Evolutionary conservation across 2,797 vertebrate genomes (phyloP).

Genomic region (Chrosomus eos): DNA sequence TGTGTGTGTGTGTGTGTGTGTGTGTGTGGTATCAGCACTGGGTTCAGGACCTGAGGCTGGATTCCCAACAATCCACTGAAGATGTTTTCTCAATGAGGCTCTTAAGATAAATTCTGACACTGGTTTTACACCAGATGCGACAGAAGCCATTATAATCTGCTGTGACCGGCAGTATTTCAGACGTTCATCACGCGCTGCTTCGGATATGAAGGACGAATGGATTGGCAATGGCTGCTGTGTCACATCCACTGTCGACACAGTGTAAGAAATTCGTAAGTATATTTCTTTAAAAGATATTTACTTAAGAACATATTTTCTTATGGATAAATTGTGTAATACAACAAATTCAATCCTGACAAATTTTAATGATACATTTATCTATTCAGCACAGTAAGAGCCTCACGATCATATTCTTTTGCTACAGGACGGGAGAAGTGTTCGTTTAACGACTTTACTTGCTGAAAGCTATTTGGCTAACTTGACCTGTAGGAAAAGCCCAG

Average conservation of each 20-base stretch:
- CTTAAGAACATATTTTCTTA: neutral
- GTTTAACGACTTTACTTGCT: neutral
- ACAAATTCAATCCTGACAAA: no score
- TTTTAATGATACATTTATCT: neutral
- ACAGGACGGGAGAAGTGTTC: neutral
- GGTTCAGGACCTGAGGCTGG: neutral
- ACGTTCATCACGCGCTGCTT: no score
- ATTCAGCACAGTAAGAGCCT: no score
- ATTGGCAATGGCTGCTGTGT: neutral
- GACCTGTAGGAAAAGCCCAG: neutral
- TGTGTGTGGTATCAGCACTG: neutral
- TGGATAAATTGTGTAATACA: no score
- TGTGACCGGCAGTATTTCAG: no score
- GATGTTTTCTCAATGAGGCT: neutral
- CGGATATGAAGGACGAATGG: neutral
- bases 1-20: slow-evolving; percentile 16
- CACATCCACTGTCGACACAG: no score
- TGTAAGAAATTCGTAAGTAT: neutral
- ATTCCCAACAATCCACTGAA: neutral
- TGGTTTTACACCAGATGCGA: neutral
- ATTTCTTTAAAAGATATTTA: neutral
- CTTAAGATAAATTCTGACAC: neutral
- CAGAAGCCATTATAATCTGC: neutral
- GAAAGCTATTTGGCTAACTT: neutral
- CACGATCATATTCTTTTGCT: neutral